Base-by-base conservation (phyloP, 2,888 invertebrate genomes). In the Coremacera marginata region DNA sequence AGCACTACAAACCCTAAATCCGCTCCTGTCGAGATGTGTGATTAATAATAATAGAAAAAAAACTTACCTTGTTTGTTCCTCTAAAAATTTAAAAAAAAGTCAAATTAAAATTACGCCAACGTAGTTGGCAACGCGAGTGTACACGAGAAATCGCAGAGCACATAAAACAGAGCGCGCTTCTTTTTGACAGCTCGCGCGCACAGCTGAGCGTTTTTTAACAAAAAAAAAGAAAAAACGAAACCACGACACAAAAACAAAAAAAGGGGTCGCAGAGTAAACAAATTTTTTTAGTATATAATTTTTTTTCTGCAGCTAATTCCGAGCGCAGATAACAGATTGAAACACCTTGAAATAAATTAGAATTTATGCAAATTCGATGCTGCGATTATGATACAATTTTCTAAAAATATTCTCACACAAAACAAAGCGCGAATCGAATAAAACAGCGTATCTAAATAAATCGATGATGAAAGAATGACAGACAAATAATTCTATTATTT, bases 381-480 rank as follows among this genome's bases (percentile, higher is more conserved):
- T 63, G 57, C 70, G 70, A 55, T 67, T 67, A 51, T 65, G 57
- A 22, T 49, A 70, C 37, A 16, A 27, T 52, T 60, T 22, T 27
- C 44, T 11, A 44, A 44, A 44, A 44, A 11, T 44, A 44, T 44
- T 44, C 14, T 11, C 44, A 44, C 14, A 44, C n/a, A 44, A 14
- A 44, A 44, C 44, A 14, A 44, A 14, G 44, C 44, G 3, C 14
- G 14, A 44, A 44, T 44, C 14, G 14, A 11, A 44, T 44, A 14
- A 44, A 44, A 44, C 4, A 44, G 14, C 44, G 14, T 11, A 11
- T 11, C 11, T 44, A 44, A 44, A 44, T 44, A 44, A 44, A 44
- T 44, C 44, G 44, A 44, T 44, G 44, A 44, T 44, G 37, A 8
- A 37, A 37, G 5, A 37, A 37, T 37, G 44, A 11, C 44, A 7